These are phyloP conservation scores for Antigone vipio DNA, from an alignment of 2,113 vertebrate species.

Conservation along the genomic window DNA sequence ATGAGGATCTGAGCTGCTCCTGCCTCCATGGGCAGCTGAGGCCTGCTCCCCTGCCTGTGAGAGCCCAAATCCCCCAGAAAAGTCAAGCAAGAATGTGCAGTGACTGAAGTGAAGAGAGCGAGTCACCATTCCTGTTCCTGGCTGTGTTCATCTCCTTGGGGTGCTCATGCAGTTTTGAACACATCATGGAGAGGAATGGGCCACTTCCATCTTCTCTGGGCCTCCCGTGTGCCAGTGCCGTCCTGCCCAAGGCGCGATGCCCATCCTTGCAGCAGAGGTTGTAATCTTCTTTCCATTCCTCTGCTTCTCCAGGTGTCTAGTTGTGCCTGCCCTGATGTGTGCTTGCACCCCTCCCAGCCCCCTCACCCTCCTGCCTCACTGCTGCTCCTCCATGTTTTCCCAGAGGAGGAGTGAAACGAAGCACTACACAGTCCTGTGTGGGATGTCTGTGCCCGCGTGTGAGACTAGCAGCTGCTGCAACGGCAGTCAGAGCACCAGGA, in stretches of 20 bases:
- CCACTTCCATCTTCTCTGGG: neutral
- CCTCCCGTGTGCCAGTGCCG: fast-evolving
- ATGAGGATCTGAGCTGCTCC: neutral
- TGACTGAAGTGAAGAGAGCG: neutral
- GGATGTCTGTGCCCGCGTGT: neutral
- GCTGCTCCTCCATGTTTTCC: neutral
- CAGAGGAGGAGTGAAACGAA: neutral
- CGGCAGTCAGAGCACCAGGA: neutral
- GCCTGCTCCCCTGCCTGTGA: neutral
- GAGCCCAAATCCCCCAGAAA: neutral
- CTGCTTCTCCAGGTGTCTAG: neutral
- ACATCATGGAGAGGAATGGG: neutral
- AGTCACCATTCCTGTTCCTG: neutral
- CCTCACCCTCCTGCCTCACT: neutral
- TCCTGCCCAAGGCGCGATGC: neutral
- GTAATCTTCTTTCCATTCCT: neutral
- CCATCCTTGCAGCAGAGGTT: neutral
- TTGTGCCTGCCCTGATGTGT: neutral
- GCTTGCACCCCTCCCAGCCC: neutral
- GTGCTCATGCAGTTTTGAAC: neutral
- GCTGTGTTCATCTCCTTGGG: neutral
- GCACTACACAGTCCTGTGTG: neutral
- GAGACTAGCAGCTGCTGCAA: neutral
- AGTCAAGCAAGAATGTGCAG: neutral
- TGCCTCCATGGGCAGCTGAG: neutral